Evolutionary conservation across 2,113 vertebrate genomes (phyloP).

Genomic region (Ovis canadensis): DNA sequence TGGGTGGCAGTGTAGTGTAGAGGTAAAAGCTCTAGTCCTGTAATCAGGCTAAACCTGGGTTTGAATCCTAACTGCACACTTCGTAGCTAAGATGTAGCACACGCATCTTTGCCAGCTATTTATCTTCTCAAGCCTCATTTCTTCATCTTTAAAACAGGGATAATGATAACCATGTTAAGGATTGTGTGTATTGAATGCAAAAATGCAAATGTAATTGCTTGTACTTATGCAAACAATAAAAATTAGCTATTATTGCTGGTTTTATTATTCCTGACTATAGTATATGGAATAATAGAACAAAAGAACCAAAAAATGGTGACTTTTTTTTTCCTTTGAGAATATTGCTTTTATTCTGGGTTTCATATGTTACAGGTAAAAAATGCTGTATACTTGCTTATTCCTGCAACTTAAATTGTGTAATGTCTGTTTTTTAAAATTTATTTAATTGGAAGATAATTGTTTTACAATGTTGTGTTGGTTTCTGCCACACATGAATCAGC

Average conservation of each 20-base stretch:
- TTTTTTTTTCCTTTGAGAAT: background rate
- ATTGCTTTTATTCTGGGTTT: background rate
- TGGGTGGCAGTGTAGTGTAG: background rate
- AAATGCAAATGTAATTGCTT: background rate
- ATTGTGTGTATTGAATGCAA: background rate
- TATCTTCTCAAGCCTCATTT: background rate
- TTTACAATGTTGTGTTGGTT: background rate
- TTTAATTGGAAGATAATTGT: background rate
- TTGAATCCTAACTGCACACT: background rate
- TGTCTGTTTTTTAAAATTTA: background rate
- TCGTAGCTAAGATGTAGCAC: background rate
- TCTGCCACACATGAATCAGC: background rate
- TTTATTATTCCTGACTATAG: background rate
- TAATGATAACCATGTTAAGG: background rate
- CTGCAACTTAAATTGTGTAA: background rate
- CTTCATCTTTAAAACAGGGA: background rate
- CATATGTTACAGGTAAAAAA: background rate
- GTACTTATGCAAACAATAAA: background rate
- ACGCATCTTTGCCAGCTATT: background rate
- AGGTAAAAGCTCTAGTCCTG: background rate
- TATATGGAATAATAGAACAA: background rate
- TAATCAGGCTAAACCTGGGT: rapidly evolving
- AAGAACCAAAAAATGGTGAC: background rate
- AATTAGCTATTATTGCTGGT: background rate
- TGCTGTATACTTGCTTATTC: background rate